Conservation (phyloP, 2,888 invertebrate genomes). For the Microdon myrmicae region DNA sequence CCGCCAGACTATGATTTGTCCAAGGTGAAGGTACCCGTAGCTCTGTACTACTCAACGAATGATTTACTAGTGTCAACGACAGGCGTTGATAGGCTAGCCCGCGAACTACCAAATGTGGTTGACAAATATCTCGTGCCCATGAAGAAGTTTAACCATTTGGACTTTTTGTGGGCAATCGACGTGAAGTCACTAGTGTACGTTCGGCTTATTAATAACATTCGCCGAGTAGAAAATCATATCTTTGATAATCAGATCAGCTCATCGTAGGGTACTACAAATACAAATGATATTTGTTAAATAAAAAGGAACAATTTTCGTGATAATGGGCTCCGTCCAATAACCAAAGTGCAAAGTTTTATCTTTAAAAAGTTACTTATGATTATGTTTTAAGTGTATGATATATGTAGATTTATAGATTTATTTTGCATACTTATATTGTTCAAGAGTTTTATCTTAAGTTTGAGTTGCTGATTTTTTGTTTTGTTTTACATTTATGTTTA, state of each 20-base stretch:
- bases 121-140: conserved; percentile 71
- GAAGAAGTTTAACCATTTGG: conserved; percentile 70
- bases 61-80: conserved; percentile 74
- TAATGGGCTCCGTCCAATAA: too few species aligned
- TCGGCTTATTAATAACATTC: conserved; percentile 61
- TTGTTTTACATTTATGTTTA: too few species aligned
- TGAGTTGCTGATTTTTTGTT: too few species aligned
- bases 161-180: conserved; percentile 71
- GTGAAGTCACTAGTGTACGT: conserved; percentile 68
- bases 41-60: conserved; percentile 70
- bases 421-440: too few species aligned
- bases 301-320: too few species aligned
- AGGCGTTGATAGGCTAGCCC: conserved; percentile 70
- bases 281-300: too few species aligned
- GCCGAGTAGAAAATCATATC: conserved; percentile 63
- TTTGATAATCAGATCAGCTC: conserved; percentile 42
- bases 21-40: conserved; percentile 69
- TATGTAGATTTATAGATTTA: too few species aligned
- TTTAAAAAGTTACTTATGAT: too few species aligned
- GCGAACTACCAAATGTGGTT: conserved; percentile 69
- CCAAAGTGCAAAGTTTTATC: too few species aligned
- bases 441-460: too few species aligned
- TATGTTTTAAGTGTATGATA: too few species aligned
- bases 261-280: too few species aligned
- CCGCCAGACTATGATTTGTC: conserved; percentile 71